These are phyloP conservation scores for Esox lucius DNA, from an alignment of 2,797 vertebrate species.

Conservation along the genomic window DNA sequence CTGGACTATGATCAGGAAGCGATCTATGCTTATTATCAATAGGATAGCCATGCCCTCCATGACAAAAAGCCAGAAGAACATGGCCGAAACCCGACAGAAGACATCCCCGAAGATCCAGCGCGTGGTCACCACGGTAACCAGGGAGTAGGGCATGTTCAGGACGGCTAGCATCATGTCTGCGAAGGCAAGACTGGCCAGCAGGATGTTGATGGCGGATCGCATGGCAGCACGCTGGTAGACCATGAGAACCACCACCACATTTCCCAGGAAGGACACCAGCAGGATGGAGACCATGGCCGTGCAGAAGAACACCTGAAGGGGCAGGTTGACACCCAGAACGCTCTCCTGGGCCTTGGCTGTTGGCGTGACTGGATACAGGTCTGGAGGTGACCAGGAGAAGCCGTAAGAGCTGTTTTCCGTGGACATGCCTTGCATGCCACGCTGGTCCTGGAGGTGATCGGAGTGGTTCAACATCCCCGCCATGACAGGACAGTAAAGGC, in stretches of 20 bases:
- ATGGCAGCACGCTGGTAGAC: slow-evolving; percentile 97
- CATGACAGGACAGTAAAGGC: slow-evolving; percentile 73
- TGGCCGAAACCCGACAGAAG: slow-evolving; percentile 91
- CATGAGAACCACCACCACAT: slow-evolving; percentile 97
- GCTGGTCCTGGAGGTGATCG: slow-evolving; percentile 47
- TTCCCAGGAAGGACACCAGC: slow-evolving; percentile 89
- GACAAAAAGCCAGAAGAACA: slow-evolving; percentile 97
- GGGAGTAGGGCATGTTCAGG: slow-evolving; percentile 93
- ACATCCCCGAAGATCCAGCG: slow-evolving; percentile 90
- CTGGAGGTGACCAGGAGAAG: slow-evolving; percentile 40
- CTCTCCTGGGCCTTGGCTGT: slow-evolving; percentile 60
- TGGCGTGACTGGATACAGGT: slow-evolving; percentile 59
- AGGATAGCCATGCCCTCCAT: slow-evolving; percentile 93
- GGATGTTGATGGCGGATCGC: slow-evolving; percentile 98
- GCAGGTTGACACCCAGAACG: slow-evolving; percentile 77
- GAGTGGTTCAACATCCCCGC: slow-evolving; percentile 78
- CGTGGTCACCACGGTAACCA: slow-evolving; percentile 88
- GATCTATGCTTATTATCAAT: slow-evolving; percentile 96
- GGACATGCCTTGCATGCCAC: slow-evolving; percentile 60
- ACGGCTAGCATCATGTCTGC: slow-evolving; percentile 94
- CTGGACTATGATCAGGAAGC: slow-evolving; percentile 97
- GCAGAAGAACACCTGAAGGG: slow-evolving; percentile 91
- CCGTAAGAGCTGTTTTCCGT: slow-evolving; percentile 54
- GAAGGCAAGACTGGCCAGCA: slow-evolving; percentile 94
- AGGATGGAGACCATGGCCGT: slow-evolving; percentile 85